Evolutionary conservation across 1,140 invertebrate genomes (phyloP).

Genomic region (Platorchestia sp.): DNA sequence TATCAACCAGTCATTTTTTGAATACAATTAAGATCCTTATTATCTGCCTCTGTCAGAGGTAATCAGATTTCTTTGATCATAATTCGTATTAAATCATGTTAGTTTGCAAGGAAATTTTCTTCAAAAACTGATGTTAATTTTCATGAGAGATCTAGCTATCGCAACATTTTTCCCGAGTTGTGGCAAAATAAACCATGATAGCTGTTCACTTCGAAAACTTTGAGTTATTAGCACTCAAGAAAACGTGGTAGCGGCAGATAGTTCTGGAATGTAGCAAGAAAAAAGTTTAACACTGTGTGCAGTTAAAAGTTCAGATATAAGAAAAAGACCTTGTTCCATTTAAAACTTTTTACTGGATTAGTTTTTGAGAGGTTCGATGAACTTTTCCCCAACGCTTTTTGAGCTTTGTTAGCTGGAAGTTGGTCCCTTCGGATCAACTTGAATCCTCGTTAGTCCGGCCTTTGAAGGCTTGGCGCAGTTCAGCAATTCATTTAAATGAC

Average conservation of each 20-base stretch:
- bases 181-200: no score
- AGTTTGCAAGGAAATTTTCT: no score
- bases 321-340: not conserved
- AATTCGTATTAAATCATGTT: no score
- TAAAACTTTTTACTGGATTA: not conserved
- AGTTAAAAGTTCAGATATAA: not conserved
- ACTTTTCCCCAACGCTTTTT: not conserved
- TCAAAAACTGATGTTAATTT: no score
- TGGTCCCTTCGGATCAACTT: not conserved
- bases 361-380: not conserved
- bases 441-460: not conserved
- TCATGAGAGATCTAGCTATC: no score
- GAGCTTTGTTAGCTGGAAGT: not conserved
- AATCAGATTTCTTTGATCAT: no score
- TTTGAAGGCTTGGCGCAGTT: not conserved
- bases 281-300: not conserved
- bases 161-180: no score
- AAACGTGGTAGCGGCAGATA: not conserved
- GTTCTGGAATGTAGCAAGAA: not conserved
- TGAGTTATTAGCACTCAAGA: not conserved
- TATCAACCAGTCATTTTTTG: no score
- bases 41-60: no score
- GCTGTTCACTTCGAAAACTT: not conserved
- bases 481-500: not conserved
- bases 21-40: no score